phyloP scores from a whole-genome alignment of 2,888 invertebrate genomes.

The Apantesis nais region DNA sequence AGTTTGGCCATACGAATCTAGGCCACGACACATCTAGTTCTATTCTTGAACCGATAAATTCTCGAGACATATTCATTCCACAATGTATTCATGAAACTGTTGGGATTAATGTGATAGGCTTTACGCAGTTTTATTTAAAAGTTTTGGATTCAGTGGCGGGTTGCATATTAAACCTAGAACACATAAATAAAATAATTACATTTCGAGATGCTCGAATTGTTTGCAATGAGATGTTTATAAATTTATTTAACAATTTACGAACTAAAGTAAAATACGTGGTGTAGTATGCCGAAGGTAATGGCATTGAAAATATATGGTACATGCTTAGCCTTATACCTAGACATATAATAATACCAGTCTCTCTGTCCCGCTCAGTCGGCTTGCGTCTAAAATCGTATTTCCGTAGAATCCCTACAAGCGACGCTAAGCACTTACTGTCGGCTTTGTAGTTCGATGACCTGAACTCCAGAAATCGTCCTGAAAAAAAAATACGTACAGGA shows the following conservation, averaged over 20 bases:
- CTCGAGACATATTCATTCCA: conserved; percentile 71
- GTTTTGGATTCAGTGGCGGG: conserved; percentile 37
- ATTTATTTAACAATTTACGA: conserved; percentile 34
- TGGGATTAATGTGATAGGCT: conserved; percentile 45
- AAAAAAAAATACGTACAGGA: conserved; percentile 63
- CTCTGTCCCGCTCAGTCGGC: conserved; percentile 63
- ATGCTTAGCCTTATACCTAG: conserved; percentile 32
- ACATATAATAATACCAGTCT: conserved; percentile 54
- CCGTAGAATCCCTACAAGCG: conserved; percentile 85
- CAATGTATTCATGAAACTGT: conserved; percentile 68
- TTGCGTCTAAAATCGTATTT: conserved; percentile 84
- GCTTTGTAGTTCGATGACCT: conserved; percentile 83
- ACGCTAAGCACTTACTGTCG: conserved; percentile 81
- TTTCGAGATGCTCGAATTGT: conserved; percentile 54
- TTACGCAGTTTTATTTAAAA: conserved; percentile 31
- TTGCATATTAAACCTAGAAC: conserved; percentile 57
- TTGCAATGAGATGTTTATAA: conserved; percentile 51
- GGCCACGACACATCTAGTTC: conserved; percentile 73
- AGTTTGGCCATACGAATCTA: conserved; percentile 67
- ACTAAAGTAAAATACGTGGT: conserved; percentile 9
- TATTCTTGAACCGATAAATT: conserved; percentile 71
- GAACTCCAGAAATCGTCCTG: conserved; percentile 69
- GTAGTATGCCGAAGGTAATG: conserved; percentile 47
- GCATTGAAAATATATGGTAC: conserved; percentile 55
- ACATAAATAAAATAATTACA: conserved; percentile 63